Percentiles rank a stretch among this genome's conserved stretches.
Conservation (phyloP, 2,888 invertebrate genomes). For the Nebria brevicollis region DNA sequence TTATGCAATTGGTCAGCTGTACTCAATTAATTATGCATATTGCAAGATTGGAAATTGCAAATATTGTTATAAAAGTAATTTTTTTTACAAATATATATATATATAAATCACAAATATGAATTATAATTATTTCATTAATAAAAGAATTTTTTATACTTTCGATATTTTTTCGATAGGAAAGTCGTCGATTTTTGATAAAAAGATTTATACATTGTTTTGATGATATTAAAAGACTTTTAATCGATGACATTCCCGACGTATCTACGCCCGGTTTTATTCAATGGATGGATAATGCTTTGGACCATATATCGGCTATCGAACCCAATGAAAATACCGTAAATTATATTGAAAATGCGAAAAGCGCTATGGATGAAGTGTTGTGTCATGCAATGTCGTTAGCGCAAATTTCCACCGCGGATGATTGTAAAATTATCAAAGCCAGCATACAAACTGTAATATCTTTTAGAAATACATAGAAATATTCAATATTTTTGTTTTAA, state of each 20-base stretch:
- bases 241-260: conserved; percentile 41
- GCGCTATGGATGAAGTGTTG: conserved; percentile 58
- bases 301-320: conserved; percentile 55
- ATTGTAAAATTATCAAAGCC: conserved; percentile 64
- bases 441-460: conserved; percentile 66
- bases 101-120: too few relatives aligned
- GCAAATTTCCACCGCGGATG: conserved; percentile 57
- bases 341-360: conserved; percentile 51
- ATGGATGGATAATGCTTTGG: conserved; percentile 58
- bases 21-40: conserved; percentile 50
- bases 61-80: conserved; percentile 49
- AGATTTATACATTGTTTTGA: conserved; percentile 54
- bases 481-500: conserved; percentile 2
- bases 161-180: conserved; percentile 50
- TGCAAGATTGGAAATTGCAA: conserved; percentile 51
- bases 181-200: conserved; percentile 53
- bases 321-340: conserved; percentile 47
- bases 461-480: background rate
- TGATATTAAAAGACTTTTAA: conserved; percentile 50
- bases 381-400: conserved; percentile 61
- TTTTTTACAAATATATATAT: background rate
- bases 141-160: background rate
- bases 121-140: too few relatives aligned
- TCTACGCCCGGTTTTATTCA: conserved; percentile 56
- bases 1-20: conserved; percentile 50